phyloP scores from a whole-genome alignment of 2,888 invertebrate genomes.

The Perithous albicinctus region DNA sequence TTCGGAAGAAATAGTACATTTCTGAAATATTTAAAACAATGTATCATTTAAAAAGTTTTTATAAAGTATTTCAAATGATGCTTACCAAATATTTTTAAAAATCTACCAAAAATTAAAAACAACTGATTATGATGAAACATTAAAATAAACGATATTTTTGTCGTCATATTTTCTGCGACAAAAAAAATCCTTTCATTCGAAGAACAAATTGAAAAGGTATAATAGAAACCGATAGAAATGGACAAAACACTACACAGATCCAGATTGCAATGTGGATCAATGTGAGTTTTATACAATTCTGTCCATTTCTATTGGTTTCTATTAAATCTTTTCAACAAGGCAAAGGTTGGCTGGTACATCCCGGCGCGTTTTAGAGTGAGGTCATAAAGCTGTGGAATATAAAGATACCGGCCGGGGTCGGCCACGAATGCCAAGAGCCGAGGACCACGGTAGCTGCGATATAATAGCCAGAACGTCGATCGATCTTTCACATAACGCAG shows the following conservation, averaged over 20 bases:
- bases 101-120: too few relatives aligned
- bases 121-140: too few relatives aligned
- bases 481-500: constrained; percentile 28
- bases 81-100: too few relatives aligned
- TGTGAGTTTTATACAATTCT: background rate
- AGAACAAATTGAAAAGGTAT: too few relatives aligned
- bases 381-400: constrained; percentile 7
- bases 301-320: background rate
- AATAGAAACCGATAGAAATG: too few relatives aligned
- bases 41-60: too few relatives aligned
- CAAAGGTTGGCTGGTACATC: background rate
- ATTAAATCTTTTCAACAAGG: background rate
- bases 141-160: too few relatives aligned
- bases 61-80: too few relatives aligned
- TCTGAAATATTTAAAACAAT: too few relatives aligned
- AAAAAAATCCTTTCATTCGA: background rate
- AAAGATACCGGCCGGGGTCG: constrained; percentile 26
- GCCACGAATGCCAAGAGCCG: constrained; percentile 26
- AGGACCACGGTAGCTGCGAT: constrained; percentile 37
- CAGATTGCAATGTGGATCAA: background rate
- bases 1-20: too few relatives aligned
- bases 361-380: background rate
- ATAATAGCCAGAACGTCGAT: constrained; percentile 40
- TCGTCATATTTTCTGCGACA: background rate
- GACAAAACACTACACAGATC: background rate